Conservation (phyloP, 2,888 invertebrate species). For the Amitus sp. region DNA sequence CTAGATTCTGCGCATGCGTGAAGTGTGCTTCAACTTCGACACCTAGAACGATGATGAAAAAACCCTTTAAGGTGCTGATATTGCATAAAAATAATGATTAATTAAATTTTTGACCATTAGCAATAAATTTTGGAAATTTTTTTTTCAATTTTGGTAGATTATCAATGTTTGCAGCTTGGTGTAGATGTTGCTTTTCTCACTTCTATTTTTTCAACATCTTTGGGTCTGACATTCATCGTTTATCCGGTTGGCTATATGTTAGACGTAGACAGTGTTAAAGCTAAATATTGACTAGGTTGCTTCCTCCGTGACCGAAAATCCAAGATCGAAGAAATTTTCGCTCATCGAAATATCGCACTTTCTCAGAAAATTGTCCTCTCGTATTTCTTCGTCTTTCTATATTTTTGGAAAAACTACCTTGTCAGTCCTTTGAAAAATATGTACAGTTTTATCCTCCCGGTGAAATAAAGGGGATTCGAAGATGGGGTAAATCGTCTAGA, state of each 20-base stretch:
- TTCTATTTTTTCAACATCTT: conserved; percentile 17
- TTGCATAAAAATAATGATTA: too few relatives aligned
- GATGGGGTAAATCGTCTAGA: conserved; percentile 35
- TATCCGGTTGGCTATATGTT: conserved; percentile 40
- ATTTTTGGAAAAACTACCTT: conserved; percentile 40
- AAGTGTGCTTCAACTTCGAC: too few relatives aligned
- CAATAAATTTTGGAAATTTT: too few relatives aligned
- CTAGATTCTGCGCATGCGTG: too few relatives aligned
- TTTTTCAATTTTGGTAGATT: too few relatives aligned
- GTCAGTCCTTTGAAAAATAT: conserved; percentile 40
- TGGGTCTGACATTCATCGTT: conserved; percentile 33
- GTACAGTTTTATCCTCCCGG: conserved; percentile 33
- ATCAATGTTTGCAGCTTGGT: too few relatives aligned
- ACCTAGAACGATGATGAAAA: too few relatives aligned
- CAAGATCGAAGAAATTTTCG: conserved; percentile 35
- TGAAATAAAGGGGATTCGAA: conserved; percentile 30
- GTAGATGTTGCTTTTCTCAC: conserved; percentile 32
- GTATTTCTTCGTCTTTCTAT: conserved; percentile 32
- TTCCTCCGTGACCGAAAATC: conserved; percentile 49
- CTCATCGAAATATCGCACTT: conserved; percentile 22
- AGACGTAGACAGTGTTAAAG: conserved; percentile 59
- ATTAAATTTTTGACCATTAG: too few relatives aligned
- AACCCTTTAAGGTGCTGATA: too few relatives aligned
- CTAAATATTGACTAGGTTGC: conserved; percentile 65
- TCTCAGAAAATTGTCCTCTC: conserved; percentile 10